Base-by-base conservation (phyloP, 1,140 invertebrate genomes). In the Phenacoccus solenopsis region DNA sequence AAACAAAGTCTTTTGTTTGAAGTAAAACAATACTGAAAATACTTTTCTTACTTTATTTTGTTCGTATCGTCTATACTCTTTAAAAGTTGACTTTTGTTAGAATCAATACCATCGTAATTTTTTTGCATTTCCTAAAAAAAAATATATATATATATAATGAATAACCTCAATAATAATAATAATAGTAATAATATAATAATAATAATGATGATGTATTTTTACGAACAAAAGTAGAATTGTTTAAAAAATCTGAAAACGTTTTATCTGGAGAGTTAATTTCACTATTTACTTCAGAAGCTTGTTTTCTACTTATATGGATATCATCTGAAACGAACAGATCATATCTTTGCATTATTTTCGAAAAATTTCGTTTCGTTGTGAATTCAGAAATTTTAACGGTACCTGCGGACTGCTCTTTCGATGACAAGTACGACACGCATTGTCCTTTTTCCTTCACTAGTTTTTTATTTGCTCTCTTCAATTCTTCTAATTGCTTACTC, bases 401-500 rank as follows among this genome's bases (percentile, higher is more conserved):
- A 64, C 59, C 59, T 5, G 59, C 59, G 2, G 59, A 64, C 22
- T 64, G 59, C 21, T 64, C 59, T 27, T 64, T 64, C 59, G 59
- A 64, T 24, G 59, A 64, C 25, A 64, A 64, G 25, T 64, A 64
- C 38, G 38, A 49, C 16, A 49, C 38, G 25, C 25, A 64, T 25
- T 64, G 21, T 3, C 25, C 59, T 16, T 20, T 64, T 25, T 64
- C 59, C 20, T 64, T 64, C 10, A 20, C 16, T 9, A 64, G 59
- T 64, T 25, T 64, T 24, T 10, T 64, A 64, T 64, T 64, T 7
- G 25, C 25, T 64, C 20, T 24, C 16, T 64, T 64, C 9, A 64
- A 13, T 27, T 64, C 59, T 4, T 64, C 59, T 27, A 64, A 24
- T 20, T 64, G 59, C 25, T 64, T 64, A 64, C 20, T 10, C 10